phyloP scores from a whole-genome alignment of 2,113 vertebrate genomes.

The Ailuropoda melanoleuca region DNA sequence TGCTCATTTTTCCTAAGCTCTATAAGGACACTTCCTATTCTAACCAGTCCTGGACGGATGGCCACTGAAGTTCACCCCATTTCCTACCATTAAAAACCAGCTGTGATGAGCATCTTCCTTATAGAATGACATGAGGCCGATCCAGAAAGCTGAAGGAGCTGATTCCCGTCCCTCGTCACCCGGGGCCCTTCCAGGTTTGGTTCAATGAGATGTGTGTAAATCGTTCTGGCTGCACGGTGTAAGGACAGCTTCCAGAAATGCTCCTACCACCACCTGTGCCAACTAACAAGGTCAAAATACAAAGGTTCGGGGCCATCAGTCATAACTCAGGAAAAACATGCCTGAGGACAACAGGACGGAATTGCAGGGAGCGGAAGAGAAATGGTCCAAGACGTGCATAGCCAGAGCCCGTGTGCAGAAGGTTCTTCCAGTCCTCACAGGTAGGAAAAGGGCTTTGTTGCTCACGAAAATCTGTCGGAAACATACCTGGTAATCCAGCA shows the following conservation, averaged over 20 bases:
- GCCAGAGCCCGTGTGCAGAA: not conserved
- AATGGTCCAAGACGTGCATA: not conserved
- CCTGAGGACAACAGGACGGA: not conserved
- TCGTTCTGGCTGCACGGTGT: fast-evolving
- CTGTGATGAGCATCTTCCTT: not conserved
- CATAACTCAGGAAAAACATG: not conserved
- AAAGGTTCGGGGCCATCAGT: not conserved
- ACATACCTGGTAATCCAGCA: not conserved
- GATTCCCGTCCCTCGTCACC: not conserved
- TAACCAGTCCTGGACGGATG: not conserved
- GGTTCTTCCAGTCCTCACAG: not conserved
- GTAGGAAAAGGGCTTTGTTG: not conserved
- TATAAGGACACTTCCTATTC: not conserved
- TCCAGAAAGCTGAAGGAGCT: not conserved
- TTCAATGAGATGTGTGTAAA: not conserved
- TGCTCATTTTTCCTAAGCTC: not conserved
- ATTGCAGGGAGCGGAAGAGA: not conserved
- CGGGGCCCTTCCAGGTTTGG: not conserved
- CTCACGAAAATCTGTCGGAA: not conserved
- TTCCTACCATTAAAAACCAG: not conserved
- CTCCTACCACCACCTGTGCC: not conserved
- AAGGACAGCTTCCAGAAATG: not conserved
- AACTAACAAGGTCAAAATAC: not conserved
- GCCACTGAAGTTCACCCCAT: not conserved
- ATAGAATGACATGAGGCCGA: not conserved